These are phyloP conservation scores for Labrus mixtus DNA, from an alignment of 2,113 vertebrate genomes.

Conservation along the genomic window DNA sequence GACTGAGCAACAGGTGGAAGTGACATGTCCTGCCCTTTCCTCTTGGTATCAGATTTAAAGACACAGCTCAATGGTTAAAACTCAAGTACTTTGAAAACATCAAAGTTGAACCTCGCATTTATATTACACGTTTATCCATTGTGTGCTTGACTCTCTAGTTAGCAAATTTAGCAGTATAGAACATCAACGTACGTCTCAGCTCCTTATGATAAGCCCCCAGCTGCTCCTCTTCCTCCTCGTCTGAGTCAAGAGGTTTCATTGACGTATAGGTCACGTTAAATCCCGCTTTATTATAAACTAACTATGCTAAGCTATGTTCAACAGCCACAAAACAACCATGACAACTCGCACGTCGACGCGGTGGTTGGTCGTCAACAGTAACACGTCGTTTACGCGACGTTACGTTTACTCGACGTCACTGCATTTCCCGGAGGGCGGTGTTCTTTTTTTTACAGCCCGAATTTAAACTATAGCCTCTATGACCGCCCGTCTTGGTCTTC, in stretches of 20 bases:
- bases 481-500: neutral
- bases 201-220: conserved; percentile 68
- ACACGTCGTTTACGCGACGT: neutral
- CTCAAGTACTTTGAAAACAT: neutral
- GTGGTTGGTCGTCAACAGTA: neutral
- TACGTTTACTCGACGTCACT: rapidly evolving
- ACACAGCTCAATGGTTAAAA: no score
- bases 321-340: neutral
- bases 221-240: conserved; percentile 75
- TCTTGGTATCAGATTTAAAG: neutral
- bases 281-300: neutral
- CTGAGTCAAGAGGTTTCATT: conserved; percentile 78
- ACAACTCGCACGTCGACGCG: neutral
- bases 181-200: conserved; percentile 71
- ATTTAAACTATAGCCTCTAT: rapidly evolving
- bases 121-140: no score
- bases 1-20: conserved; percentile 49
- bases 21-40: neutral
- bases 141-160: neutral
- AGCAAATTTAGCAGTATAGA: conserved; percentile 7
- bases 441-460: neutral
- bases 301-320: conserved; percentile 12
- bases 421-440: neutral
- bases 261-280: neutral
- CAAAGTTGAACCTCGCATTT: no score